These are phyloP conservation scores for Muscicapa comitata DNA, from an alignment of 2,797 vertebrate species.

Conservation along the genomic window DNA sequence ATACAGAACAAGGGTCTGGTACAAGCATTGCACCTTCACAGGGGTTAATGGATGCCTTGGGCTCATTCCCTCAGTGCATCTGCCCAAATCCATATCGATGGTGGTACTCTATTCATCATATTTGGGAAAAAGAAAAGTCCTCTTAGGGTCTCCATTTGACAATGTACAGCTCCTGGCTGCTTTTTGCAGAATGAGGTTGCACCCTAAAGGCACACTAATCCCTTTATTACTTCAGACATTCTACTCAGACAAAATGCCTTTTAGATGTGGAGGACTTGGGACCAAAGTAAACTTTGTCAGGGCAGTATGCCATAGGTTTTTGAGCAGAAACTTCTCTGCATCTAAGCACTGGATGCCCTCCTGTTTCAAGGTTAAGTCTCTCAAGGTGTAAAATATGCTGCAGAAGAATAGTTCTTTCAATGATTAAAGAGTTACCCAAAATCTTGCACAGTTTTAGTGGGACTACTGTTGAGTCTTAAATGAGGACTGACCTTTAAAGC, in stretches of 20 bases:
- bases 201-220: neutral
- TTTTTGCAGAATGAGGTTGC: neutral
- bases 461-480: neutral
- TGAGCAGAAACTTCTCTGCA: neutral
- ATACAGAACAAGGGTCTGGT: neutral
- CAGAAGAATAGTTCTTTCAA: neutral
- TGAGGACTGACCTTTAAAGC: neutral
- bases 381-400: neutral
- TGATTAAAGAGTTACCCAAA: neutral
- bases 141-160: neutral
- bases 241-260: neutral
- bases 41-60: neutral
- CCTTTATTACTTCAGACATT: neutral
- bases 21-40: neutral
- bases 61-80: neutral
- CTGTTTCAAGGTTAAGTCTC: neutral
- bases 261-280: neutral
- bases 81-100: neutral
- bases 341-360: neutral
- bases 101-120: accelerated
- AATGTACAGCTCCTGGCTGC: neutral
- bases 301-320: neutral
- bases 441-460: neutral
- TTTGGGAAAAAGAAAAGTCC: neutral
- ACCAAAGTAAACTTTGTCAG: neutral